Evolutionary conservation across 2,888 invertebrate genomes (phyloP).

Genomic region (Tetranychus piercei): DNA sequence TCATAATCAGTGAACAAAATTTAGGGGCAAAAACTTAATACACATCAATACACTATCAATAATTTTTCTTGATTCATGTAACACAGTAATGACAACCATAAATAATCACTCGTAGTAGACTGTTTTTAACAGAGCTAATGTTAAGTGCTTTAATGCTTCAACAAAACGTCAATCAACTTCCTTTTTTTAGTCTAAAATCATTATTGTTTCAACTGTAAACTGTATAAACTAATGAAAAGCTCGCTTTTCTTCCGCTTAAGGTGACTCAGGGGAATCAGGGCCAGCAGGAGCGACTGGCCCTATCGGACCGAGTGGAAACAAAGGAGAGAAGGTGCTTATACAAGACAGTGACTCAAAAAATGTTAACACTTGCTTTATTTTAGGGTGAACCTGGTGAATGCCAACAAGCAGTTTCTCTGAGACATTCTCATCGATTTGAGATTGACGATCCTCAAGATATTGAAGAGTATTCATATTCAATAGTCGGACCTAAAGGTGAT

Average conservation of each 20-base stretch:
- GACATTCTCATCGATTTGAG: not conserved
- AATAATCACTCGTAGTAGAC: not conserved
- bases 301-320: not conserved
- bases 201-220: not conserved
- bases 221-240: too few relatives aligned
- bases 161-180: not conserved
- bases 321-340: not conserved
- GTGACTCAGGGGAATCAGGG: not conserved
- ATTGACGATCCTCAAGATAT: constrained; percentile 5
- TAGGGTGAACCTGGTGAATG: constrained; percentile 16
- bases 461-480: constrained; percentile 2
- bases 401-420: not conserved
- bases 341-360: not conserved
- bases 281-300: not conserved
- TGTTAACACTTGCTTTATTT: not conserved
- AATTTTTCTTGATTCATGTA: too few relatives aligned
- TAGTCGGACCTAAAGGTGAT: constrained; percentile 28
- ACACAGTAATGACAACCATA: too few relatives aligned
- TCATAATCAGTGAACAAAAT: too few relatives aligned
- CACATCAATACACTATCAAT: too few relatives aligned
- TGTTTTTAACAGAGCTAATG: constrained; percentile 5
- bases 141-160: too few relatives aligned
- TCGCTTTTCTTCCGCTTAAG: too few relatives aligned
- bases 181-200: not conserved
- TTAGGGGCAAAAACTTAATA: too few relatives aligned